Percentiles rank a stretch among this genome's conserved stretches.
phyloP scores from a whole-genome alignment of 2,797 vertebrate genomes.

The Hypotaenidia philippensis region DNA sequence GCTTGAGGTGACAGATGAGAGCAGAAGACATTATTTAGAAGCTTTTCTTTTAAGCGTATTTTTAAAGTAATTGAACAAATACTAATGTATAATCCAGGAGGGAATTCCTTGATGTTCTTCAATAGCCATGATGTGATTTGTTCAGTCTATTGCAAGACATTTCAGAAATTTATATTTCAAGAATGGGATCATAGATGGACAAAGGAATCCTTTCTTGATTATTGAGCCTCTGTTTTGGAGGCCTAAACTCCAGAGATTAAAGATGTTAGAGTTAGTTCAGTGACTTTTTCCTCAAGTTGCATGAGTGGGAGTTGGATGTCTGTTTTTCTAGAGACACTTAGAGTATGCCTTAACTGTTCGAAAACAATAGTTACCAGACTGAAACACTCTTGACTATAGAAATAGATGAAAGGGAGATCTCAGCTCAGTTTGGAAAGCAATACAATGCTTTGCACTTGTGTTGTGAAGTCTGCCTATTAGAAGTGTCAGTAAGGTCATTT shows the following conservation, averaged over 20 bases:
- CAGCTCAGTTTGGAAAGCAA: neutral
- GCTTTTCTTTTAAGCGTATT: neutral
- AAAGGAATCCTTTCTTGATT: neutral
- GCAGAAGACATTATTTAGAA: neutral
- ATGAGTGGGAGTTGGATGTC: fast-evolving
- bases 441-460: neutral
- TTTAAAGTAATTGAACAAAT: neutral
- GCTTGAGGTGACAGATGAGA: neutral
- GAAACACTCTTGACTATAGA: neutral
- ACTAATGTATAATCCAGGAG: neutral
- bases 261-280: neutral
- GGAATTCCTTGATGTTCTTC: neutral
- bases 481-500: neutral
- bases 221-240: neutral
- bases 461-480: neutral
- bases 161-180: neutral
- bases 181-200: neutral
- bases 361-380: neutral
- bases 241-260: neutral
- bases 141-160: neutral
- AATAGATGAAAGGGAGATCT: neutral
- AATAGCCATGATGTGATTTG: neutral
- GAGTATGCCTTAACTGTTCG: fast-evolving
- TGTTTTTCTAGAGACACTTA: neutral
- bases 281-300: neutral